Percentiles rank a stretch among this genome's conserved stretches.
Conservation (phyloP, 1,140 invertebrate species). For the Saccostrea echinata region DNA sequence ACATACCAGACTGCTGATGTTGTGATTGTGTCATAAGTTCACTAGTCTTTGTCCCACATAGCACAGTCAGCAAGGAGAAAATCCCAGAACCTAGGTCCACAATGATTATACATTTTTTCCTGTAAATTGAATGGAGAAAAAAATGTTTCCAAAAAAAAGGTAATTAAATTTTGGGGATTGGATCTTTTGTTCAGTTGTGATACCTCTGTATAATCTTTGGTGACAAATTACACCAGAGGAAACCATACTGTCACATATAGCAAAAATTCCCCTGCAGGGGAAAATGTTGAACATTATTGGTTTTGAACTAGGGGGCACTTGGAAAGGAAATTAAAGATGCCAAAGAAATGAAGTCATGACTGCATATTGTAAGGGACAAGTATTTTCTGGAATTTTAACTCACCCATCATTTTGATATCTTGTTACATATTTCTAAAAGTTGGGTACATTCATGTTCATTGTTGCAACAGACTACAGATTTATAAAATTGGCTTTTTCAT, state of each 20-base stretch:
- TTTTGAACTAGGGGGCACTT: background rate
- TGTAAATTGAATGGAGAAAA: background rate
- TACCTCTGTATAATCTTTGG: background rate
- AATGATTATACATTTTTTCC: background rate
- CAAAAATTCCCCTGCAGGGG: background rate
- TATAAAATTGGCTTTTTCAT: background rate
- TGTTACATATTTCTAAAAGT: background rate
- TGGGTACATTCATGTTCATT: background rate
- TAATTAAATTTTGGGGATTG: background rate
- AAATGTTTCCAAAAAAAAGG: background rate
- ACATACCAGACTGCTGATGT: too few relatives aligned
- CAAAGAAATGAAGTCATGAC: conserved; percentile 1
- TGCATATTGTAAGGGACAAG: background rate
- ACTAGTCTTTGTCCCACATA: background rate
- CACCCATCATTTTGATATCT: background rate
- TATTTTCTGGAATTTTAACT: background rate
- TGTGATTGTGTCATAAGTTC: background rate
- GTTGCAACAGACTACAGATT: background rate
- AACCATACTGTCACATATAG: background rate
- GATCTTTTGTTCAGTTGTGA: background rate
- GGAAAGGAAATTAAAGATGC: background rate
- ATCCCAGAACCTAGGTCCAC: background rate
- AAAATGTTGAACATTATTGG: background rate
- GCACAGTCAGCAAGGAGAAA: background rate
- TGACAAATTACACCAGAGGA: background rate